Evolutionary conservation across 2,888 invertebrate genomes (phyloP).

Genomic region (Rhagophthalmus giganteus): DNA sequence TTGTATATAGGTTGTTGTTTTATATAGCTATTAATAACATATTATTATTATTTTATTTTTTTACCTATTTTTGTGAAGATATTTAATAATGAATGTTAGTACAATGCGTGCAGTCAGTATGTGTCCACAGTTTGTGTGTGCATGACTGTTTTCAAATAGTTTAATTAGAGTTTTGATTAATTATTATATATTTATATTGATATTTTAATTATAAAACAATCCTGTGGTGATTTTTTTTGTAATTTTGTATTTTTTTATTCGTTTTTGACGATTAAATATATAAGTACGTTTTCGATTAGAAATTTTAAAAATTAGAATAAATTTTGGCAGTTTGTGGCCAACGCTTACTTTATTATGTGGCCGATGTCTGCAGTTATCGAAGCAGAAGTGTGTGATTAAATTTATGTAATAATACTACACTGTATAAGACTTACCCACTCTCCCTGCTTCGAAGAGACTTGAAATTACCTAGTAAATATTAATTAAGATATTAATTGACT

Average conservation of each 20-base stretch:
- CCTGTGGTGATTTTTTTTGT: constrained; percentile 51
- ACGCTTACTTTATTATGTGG: constrained; percentile 27
- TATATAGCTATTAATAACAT: constrained; percentile 57
- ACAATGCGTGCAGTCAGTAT: constrained; percentile 47
- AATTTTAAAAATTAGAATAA: constrained; percentile 54
- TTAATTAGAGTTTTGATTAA: constrained; percentile 55
- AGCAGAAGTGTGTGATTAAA: constrained; percentile 25
- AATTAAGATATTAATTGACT: constrained; percentile 47
- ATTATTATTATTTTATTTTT: constrained; percentile 58
- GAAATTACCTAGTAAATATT: constrained; percentile 49
- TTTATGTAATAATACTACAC: constrained; percentile 18
- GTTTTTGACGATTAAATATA: constrained; percentile 55
- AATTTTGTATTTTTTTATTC: constrained; percentile 51
- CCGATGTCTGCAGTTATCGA: constrained; percentile 21
- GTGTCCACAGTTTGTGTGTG: constrained; percentile 49
- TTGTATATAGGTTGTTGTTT: constrained; percentile 58
- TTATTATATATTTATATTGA: constrained; percentile 55
- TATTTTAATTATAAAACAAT: constrained; percentile 53
- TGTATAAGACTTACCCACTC: constrained; percentile 48
- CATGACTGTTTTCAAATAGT: constrained; percentile 56
- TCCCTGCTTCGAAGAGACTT: constrained; percentile 42
- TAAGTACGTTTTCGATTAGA: constrained; percentile 57
- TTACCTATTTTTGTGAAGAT: constrained; percentile 59
- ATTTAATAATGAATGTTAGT: constrained; percentile 58
- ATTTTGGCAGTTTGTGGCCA: constrained; percentile 37